A percentile compares a stretch with the other conserved stretches of the same genome.
Evolutionary conservation across 2,888 invertebrate genomes (phyloP).

Genomic region (Cotesia congregata): DNA sequence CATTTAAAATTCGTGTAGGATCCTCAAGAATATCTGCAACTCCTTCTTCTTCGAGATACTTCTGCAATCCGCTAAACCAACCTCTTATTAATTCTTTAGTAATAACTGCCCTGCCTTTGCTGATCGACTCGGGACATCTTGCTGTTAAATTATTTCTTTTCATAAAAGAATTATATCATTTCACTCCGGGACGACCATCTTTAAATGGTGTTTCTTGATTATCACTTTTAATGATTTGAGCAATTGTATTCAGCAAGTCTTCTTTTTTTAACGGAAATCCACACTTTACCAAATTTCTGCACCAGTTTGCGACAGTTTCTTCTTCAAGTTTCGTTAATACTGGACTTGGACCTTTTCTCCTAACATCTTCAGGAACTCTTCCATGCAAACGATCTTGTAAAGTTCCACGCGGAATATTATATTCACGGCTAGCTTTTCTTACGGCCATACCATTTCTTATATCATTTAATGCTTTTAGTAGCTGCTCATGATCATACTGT

Average conservation of each 20-base stretch:
- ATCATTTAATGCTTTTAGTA: neutral
- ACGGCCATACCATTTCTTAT: constrained; percentile 1
- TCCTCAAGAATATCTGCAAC: constrained; percentile 38
- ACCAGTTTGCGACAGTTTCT: constrained; percentile 13
- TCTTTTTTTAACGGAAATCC: constrained; percentile 22
- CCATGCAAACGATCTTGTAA: constrained; percentile 9
- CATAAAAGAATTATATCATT: constrained; percentile 56
- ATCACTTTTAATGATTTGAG: constrained; percentile 32
- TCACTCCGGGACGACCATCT: constrained; percentile 46
- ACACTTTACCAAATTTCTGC: constrained; percentile 16
- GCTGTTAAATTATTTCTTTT: constrained; percentile 53
- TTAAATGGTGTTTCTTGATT: constrained; percentile 24
- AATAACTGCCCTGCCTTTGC: constrained; percentile 55
- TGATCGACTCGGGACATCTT: constrained; percentile 52
- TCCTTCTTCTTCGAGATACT: constrained; percentile 45
- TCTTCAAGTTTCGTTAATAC: constrained; percentile 4
- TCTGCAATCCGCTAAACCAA: constrained; percentile 57
- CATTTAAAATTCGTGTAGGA: constrained; percentile 39
- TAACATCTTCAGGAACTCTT: neutral
- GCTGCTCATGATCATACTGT: neutral
- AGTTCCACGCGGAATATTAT: neutral
- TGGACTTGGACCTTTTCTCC: constrained; percentile 3
- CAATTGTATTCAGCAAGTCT: constrained; percentile 30
- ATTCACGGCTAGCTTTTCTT: neutral
- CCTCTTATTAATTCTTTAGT: constrained; percentile 55